Evolutionary conservation across 2,797 vertebrate species (phyloP), one percentile per base, ranked within the genome.

Genomic region (Crax fasciolata): DNA sequence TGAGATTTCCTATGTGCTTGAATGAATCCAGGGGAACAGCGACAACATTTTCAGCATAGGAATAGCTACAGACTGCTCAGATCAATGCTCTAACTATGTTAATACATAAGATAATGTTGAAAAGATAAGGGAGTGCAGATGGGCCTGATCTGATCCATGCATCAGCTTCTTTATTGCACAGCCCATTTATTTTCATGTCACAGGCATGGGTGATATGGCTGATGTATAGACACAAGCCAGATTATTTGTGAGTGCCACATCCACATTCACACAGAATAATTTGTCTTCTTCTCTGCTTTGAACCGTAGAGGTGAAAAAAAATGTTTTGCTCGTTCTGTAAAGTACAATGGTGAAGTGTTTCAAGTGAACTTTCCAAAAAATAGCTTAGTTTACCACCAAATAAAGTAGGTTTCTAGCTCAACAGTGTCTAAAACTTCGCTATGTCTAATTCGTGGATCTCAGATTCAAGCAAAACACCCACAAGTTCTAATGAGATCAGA

Each of bases 371-470:
- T 66, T 32, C 19, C 2, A 16, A 24, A 30, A 58, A 62, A 2
- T 11, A 41, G 24, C 49, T 44, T 70, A 20, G 13, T 85, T 88
- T 78, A 46, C 11, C 7, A 78, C 43, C 52, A 83, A 61, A 79
- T 57, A 17, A 58, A 68, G 62, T 6, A 30, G 43, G 12, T 13
- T 81, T 77, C 52, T n/a, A 74, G 82, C n/a, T 32, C 48, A 62
- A 72, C 54, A 86, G 24, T 30, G 18, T 46, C 57, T 65, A 54
- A 78, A 74, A 68, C 23, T 44, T 38, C 38, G n/a, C 51, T 63
- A 32, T 91, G 55, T 82, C 68, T 73, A 70, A 41, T 74, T 77
- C 62, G 30, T 92, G 62, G 52, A 49, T 78, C 41, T 95, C 78
- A 25, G 58, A 73, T 52, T 46, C 66, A 72, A 84, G 41, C 10